These are phyloP conservation scores for Pionites leucogaster DNA, from an alignment of 2,113 vertebrate genomes.

Conservation along the genomic window DNA sequence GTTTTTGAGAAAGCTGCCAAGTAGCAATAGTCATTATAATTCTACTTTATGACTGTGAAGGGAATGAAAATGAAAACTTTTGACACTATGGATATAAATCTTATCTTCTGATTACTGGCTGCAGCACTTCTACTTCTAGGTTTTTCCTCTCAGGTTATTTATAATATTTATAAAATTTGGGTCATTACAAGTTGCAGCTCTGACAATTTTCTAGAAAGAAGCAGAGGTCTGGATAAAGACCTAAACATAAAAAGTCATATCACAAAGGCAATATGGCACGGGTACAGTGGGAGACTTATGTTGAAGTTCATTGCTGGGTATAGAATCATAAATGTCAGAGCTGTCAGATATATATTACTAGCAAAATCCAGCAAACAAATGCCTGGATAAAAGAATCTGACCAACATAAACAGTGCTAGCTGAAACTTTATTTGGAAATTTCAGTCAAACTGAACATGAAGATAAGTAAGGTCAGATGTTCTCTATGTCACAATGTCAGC, in stretches of 20 bases:
- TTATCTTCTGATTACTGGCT: slow-evolving; percentile 3
- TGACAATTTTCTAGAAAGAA: background rate
- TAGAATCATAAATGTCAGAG: background rate
- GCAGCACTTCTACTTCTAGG: background rate
- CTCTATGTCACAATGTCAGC: background rate
- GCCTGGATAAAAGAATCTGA: background rate
- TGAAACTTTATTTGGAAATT: background rate
- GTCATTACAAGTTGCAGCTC: background rate
- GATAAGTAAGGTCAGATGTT: background rate
- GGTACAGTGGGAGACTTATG: background rate
- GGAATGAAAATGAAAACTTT: slow-evolving; percentile 1
- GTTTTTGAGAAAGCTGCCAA: background rate
- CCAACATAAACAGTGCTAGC: background rate
- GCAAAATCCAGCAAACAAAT: background rate
- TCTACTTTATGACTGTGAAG: background rate
- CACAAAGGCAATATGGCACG: background rate
- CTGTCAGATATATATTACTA: background rate
- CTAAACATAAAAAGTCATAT: background rate
- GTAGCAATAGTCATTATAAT: background rate
- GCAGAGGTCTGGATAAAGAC: background rate
- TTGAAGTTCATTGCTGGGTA: background rate
- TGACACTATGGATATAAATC: slow-evolving; percentile 4
- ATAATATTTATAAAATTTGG: background rate
- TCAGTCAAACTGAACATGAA: background rate
- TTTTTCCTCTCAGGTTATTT: background rate